Percentiles rank a stretch among this genome's conserved stretches.
Conservation (phyloP, 2,797 vertebrate species). For the Hozukius guyotensis region DNA sequence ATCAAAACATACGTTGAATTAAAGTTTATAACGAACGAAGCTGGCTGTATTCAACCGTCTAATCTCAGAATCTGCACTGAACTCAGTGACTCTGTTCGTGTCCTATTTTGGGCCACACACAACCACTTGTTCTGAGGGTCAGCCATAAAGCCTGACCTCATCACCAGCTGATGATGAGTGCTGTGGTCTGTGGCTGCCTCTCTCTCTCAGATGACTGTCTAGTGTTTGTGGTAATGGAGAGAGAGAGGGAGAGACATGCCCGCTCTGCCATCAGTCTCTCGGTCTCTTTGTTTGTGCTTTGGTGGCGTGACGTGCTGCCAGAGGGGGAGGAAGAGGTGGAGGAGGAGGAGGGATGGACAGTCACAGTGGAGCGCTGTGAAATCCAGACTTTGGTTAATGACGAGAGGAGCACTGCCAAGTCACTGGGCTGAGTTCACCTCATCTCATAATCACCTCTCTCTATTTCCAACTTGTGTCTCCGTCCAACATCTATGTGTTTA, state of each 20-base stretch:
- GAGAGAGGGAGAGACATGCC: conserved; percentile 16
- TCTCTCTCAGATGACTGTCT: conserved; percentile 21
- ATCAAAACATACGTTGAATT: neutral
- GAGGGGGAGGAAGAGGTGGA: neutral
- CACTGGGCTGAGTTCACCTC: conserved; percentile 60
- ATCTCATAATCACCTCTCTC: conserved; percentile 59
- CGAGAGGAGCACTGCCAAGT: conserved; percentile 61
- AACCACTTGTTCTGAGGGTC: conserved; percentile 63
- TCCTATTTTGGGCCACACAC: conserved; percentile 51
- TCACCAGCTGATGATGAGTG: conserved; percentile 66
- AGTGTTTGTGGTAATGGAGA: conserved; percentile 64
- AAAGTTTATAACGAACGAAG: neutral
- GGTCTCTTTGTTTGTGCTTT: conserved; percentile 64
- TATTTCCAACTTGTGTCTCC: conserved; percentile 36
- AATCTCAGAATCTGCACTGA: conserved; percentile 25
- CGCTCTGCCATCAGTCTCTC: conserved; percentile 44
- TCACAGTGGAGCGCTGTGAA: conserved; percentile 46
- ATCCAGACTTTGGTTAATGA: conserved; percentile 79
- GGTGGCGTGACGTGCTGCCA: conserved; percentile 33
- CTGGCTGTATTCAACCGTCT: neutral
- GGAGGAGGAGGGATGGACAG: conserved; percentile 33
- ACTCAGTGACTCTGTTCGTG: conserved; percentile 15
- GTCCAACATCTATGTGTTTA: conserved; percentile 17
- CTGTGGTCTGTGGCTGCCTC: conserved; percentile 36
- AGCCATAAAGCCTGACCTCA: conserved; percentile 73